These are phyloP conservation scores for Samia ricini DNA, from an alignment of 1,140 invertebrate species.

Conservation along the genomic window DNA sequence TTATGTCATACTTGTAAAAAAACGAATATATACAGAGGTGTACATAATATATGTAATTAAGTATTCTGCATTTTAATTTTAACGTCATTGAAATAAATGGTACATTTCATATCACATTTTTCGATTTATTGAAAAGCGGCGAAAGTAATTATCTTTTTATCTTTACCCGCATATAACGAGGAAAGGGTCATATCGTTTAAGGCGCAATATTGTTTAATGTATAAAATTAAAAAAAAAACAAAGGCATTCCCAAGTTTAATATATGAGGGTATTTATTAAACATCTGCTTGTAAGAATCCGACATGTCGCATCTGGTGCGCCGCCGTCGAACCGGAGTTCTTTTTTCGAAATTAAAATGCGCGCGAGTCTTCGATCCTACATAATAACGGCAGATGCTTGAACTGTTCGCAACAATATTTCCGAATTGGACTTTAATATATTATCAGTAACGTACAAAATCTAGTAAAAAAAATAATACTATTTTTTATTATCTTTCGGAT, in stretches of 20 bases:
- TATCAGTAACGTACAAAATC: conserved; percentile 16
- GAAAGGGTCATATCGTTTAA: conserved; percentile 52
- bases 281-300: conserved; percentile 72
- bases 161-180: conserved; percentile 54
- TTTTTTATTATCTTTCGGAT: conserved; percentile 30
- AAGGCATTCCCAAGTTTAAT: conserved; percentile 60
- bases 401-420: background rate
- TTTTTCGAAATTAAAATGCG: conserved; percentile 70
- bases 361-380: conserved; percentile 48
- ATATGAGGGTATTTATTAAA: conserved; percentile 71
- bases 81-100: too few species aligned
- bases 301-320: conserved; percentile 71
- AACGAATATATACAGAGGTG: too few species aligned
- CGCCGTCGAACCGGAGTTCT: conserved; percentile 41
- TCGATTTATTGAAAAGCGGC: conserved; percentile 28
- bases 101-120: conserved; percentile 29
- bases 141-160: conserved; percentile 50
- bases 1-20: too few species aligned
- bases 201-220: conserved; percentile 53
- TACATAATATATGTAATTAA: too few species aligned
- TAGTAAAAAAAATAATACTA: conserved; percentile 4
- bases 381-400: conserved; percentile 65
- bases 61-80: background rate
- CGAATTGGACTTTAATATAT: background rate
- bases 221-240: conserved; percentile 53